Evolutionary conservation across 2,113 vertebrate species (phyloP).

Genomic region (Peucedramus taeniatus): DNA sequence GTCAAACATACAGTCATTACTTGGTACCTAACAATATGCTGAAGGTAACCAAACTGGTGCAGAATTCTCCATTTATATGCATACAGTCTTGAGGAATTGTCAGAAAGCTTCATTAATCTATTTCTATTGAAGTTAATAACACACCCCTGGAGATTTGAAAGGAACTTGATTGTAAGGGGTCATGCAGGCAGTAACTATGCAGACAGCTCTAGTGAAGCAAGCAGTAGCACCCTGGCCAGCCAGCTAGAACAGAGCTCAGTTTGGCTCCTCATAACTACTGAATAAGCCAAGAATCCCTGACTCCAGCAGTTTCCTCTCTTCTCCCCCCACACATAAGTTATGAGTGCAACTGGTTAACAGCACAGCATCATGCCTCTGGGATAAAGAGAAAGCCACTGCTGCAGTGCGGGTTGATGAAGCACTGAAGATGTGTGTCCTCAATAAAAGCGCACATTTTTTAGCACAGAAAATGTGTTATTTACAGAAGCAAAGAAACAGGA

Average conservation of each 20-base stretch:
- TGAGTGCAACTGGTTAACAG: neutral
- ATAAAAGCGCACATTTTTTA: neutral
- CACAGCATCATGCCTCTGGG: rapidly evolving
- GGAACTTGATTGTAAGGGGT: neutral
- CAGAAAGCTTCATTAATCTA: neutral
- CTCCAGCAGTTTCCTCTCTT: neutral
- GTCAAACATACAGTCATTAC: rapidly evolving
- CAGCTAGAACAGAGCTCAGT: neutral
- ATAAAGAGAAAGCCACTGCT: neutral
- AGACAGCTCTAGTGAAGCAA: neutral
- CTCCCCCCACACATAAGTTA: rapidly evolving
- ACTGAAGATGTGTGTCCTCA: neutral
- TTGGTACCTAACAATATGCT: neutral
- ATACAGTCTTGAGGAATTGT: neutral
- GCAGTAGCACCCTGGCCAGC: neutral
- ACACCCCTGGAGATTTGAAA: neutral
- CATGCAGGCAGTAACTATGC: neutral
- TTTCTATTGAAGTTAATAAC: neutral
- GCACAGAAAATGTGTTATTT: neutral
- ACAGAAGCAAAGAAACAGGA: neutral
- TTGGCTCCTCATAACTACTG: neutral
- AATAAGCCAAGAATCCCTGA: neutral
- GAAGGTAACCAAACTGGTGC: neutral
- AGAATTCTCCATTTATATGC: neutral
- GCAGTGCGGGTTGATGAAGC: neutral